Evolutionary conservation across 64 coral and sea anemone genomes (phyloP).

Genomic region (Pocillopora damicornis): DNA sequence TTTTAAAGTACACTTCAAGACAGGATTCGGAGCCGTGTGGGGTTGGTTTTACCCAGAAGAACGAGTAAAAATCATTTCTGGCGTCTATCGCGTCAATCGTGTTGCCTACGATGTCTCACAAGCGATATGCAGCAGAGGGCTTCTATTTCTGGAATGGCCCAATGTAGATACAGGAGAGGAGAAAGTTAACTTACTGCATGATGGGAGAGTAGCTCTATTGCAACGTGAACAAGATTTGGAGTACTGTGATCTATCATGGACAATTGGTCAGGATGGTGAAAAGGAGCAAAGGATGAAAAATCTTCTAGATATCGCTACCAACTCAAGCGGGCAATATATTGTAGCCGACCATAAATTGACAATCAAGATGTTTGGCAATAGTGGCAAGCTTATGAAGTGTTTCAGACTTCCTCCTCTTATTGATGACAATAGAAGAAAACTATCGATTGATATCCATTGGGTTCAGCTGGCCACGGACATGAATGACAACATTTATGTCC

Average conservation of each 20-base stretch:
- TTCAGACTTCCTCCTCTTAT: not conserved
- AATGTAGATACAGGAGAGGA: too few relatives aligned
- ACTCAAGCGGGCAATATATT: slow-evolving; percentile 27
- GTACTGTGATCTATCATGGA: not conserved
- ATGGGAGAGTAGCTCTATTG: too few relatives aligned
- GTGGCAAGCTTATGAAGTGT: not conserved
- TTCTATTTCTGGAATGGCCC: too few relatives aligned
- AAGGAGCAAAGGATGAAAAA: not conserved
- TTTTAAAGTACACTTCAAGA: too few relatives aligned
- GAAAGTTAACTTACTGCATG: too few relatives aligned
- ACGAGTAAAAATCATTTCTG: too few relatives aligned
- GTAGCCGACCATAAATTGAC: not conserved
- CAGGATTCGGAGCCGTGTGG: too few relatives aligned
- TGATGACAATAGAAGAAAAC: not conserved
- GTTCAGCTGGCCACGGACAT: not conserved
- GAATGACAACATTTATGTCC: slow-evolving; percentile 20
- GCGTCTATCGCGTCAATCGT: too few relatives aligned
- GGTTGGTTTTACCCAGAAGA: too few relatives aligned
- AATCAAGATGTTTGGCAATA: slow-evolving; percentile 18
- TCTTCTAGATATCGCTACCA: slow-evolving; percentile 2
- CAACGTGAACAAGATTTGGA: not conserved
- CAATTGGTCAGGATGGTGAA: slow-evolving; percentile 22
- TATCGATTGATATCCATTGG: not conserved
- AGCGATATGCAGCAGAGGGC: too few relatives aligned
- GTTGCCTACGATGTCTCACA: too few relatives aligned